These are phyloP conservation scores for Amphipoea lucens DNA, from an alignment of 2,888 invertebrate species.

Conservation along the genomic window DNA sequence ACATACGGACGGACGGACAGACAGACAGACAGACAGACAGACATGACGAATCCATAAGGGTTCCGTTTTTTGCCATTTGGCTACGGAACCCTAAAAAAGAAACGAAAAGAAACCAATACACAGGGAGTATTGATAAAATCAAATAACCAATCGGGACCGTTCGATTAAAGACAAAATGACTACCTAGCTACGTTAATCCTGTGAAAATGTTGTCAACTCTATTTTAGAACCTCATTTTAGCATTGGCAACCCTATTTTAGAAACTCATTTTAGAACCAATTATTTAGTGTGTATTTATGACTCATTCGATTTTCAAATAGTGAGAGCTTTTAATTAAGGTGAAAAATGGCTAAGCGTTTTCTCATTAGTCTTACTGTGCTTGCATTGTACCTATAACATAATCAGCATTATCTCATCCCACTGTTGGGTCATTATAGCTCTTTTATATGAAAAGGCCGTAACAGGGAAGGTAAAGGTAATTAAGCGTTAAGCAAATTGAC, in stretches of 20 bases:
- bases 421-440: too few species aligned
- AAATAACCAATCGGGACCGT: constrained; percentile 19
- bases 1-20: too few species aligned
- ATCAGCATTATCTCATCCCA: not conserved
- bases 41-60: too few species aligned
- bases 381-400: too few species aligned
- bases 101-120: constrained; percentile 10
- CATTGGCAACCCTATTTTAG: constrained; percentile 9
- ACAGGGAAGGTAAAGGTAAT: not conserved
- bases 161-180: constrained; percentile 29
- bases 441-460: not conserved
- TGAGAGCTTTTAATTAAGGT: constrained; percentile 15
- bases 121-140: constrained; percentile 42
- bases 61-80: too few species aligned
- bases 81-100: too few species aligned
- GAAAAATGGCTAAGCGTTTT: not conserved
- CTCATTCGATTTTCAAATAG: constrained; percentile 35
- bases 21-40: too few species aligned
- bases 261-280: constrained; percentile 33
- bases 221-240: constrained; percentile 4
- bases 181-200: constrained; percentile 4
- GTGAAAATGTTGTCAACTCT: not conserved
- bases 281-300: constrained; percentile 19
- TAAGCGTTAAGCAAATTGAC: not conserved
- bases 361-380: not conserved